Evolutionary conservation across 2,113 vertebrate species (phyloP).

Genomic region (Elgaria multicarinata): DNA sequence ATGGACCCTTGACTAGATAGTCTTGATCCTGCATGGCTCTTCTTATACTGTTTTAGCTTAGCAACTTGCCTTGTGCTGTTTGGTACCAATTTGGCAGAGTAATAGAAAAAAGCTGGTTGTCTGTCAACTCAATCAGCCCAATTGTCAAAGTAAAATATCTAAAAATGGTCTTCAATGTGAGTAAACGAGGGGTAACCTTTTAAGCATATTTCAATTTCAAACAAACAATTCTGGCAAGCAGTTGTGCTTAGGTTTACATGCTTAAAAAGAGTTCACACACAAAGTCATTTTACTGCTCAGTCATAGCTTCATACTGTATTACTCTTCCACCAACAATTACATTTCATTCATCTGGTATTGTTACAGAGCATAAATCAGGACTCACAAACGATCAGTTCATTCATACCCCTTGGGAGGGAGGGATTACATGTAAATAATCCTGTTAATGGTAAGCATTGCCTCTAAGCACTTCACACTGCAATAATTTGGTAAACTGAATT

Average conservation of each 20-base stretch:
- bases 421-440: slow-evolving; percentile 97
- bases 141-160: slow-evolving; percentile 55
- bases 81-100: background rate
- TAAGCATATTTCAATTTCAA: slow-evolving; percentile 57
- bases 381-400: slow-evolving; percentile 81
- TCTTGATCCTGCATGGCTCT: no score
- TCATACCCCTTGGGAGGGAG: slow-evolving; percentile 87
- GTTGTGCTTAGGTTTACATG: slow-evolving; percentile 67
- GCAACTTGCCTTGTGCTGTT: background rate
- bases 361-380: slow-evolving; percentile 78
- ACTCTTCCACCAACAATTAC: slow-evolving; percentile 59
- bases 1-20: no score
- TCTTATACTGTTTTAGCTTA: no score
- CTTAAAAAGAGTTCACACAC: slow-evolving; percentile 49
- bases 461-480: slow-evolving; percentile 92
- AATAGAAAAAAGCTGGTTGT: background rate
- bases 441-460: slow-evolving; percentile 89
- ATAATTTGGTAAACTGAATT: slow-evolving; percentile 91
- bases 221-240: slow-evolving; percentile 47
- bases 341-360: slow-evolving; percentile 76
- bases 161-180: slow-evolving; percentile 60
- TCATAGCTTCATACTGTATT: slow-evolving; percentile 49
- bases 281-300: slow-evolving; percentile 69
- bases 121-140: slow-evolving; percentile 56
- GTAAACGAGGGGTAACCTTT: slow-evolving; percentile 51